Base-by-base conservation (phyloP, 2,888 invertebrate genomes). In the Aphidius colemani region DNA sequence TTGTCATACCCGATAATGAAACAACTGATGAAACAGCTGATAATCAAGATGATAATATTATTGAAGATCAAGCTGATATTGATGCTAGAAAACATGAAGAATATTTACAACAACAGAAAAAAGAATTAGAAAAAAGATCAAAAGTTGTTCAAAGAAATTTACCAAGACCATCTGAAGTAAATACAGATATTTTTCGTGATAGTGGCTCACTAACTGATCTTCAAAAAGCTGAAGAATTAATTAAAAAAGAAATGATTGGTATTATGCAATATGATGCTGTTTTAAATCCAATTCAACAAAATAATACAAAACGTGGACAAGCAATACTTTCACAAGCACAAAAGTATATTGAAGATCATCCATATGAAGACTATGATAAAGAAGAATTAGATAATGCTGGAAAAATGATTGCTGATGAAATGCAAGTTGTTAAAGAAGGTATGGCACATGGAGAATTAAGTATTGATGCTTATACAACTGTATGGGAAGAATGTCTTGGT, bases 381-480 rank as follows among this genome's bases (percentile, higher is more conserved):
- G 88, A 89, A 0, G 93, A 95, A 58, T 79, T 94, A 67, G 85
- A 86, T 8, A 78, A 85, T 82, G 92, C 95, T 0, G 88, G 87
- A 71, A 78, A 83, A 13, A 79, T 93, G 74, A 79, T 97, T 63
- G 85, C 86, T 66, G 87, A 88, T 45, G 98, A 98, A 85, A 95
- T 96, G 93, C 90, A 90, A 39, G 86, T 90, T 1, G 97, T 98
- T 0, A 93, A 93, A 78, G 88, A 89, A 63, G 96, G 96, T 51
- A 98, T 98, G 98, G 91, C 90, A 0, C 98, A 98, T 78, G 97
- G 97, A 0, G 97, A 98, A 46, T 85, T 98, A 53, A 91, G 95
- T 1, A 83, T 94, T 55, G 97, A 98, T 71, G 92, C 94, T 0
- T 97, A 96, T 79, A 90, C 91, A 8, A 95, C 96, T 84, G 96